phyloP scores from a whole-genome alignment of 2,888 invertebrate genomes.

The Argynnis bischoffii region DNA sequence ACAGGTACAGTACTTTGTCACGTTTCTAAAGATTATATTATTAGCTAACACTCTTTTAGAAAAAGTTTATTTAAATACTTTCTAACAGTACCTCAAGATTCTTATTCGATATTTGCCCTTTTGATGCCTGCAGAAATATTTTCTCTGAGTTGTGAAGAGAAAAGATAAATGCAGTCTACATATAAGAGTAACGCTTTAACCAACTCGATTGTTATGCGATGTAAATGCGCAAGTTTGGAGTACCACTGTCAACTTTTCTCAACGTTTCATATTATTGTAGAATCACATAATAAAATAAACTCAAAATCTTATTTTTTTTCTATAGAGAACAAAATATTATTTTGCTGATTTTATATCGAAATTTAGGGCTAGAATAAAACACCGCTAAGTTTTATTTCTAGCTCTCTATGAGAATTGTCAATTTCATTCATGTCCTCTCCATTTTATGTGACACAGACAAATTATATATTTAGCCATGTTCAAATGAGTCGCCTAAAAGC shows the following conservation, averaged over 20 bases:
- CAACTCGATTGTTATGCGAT: slow-evolving; percentile 19
- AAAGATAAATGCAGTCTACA: slow-evolving; percentile 24
- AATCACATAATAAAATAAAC: slow-evolving; percentile 1
- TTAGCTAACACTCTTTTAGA: too few relatives aligned
- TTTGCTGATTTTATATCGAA: too few relatives aligned
- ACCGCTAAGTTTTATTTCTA: too few relatives aligned
- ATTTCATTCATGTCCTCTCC: too few relatives aligned
- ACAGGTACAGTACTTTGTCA: too few relatives aligned
- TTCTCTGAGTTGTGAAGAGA: slow-evolving; percentile 17
- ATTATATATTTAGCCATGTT: too few relatives aligned
- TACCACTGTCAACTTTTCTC: slow-evolving; percentile 20
- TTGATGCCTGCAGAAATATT: slow-evolving; percentile 16
- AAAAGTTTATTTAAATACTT: slow-evolving; percentile 2
- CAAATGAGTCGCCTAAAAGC: too few relatives aligned
- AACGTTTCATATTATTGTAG: slow-evolving; percentile 4
- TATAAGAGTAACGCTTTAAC: slow-evolving; percentile 10
- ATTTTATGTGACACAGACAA: too few relatives aligned
- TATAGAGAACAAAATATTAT: too few relatives aligned
- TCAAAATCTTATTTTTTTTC: not conserved
- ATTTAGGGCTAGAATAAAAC: too few relatives aligned
- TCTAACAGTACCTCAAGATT: slow-evolving; percentile 7
- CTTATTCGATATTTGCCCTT: slow-evolving; percentile 15
- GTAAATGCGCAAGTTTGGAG: slow-evolving; percentile 20
- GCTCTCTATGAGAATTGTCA: too few relatives aligned
- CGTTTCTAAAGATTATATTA: too few relatives aligned